Conservation (phyloP, 2,797 vertebrate species). For the Ceryle rudis region DNA sequence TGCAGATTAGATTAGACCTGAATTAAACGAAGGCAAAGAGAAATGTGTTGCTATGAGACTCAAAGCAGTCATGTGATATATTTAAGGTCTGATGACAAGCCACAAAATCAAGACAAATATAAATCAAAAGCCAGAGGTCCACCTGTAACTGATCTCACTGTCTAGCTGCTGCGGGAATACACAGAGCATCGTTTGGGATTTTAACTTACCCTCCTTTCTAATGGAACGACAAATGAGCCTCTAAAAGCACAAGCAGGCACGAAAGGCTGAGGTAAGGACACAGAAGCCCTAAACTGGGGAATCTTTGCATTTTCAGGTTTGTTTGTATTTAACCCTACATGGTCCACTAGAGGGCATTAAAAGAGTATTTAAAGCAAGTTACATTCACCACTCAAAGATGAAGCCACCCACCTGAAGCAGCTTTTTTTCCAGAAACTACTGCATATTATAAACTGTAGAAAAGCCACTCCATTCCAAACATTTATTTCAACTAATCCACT, state of each 20-base stretch:
- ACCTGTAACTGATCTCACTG: not conserved
- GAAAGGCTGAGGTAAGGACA: not conserved
- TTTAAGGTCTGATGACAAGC: slow-evolving; percentile 26
- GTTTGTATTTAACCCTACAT: not conserved
- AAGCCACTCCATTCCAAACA: not conserved
- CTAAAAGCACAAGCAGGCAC: not conserved
- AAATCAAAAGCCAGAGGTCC: not conserved
- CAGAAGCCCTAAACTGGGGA: not conserved
- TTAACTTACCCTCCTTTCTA: not conserved
- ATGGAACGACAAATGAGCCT: not conserved
- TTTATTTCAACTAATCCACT: not conserved
- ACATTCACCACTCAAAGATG: not conserved
- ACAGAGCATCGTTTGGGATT: not conserved
- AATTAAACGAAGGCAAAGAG: slow-evolving; percentile 55
- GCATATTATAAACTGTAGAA: not conserved
- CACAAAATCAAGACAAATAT: slow-evolving; percentile 4
- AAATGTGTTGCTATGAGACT: slow-evolving; percentile 67
- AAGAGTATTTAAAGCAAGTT: not conserved
- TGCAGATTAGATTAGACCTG: slow-evolving; percentile 44
- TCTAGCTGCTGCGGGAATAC: not conserved
- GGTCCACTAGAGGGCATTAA: slow-evolving; percentile 72
- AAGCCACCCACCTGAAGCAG: not conserved
- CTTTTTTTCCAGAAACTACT: slow-evolving; percentile 27
- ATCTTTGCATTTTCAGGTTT: not conserved
- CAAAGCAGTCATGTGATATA: slow-evolving; percentile 38